phyloP scores from a whole-genome alignment of 2,113 vertebrate species.

The Pao palembangensis region DNA sequence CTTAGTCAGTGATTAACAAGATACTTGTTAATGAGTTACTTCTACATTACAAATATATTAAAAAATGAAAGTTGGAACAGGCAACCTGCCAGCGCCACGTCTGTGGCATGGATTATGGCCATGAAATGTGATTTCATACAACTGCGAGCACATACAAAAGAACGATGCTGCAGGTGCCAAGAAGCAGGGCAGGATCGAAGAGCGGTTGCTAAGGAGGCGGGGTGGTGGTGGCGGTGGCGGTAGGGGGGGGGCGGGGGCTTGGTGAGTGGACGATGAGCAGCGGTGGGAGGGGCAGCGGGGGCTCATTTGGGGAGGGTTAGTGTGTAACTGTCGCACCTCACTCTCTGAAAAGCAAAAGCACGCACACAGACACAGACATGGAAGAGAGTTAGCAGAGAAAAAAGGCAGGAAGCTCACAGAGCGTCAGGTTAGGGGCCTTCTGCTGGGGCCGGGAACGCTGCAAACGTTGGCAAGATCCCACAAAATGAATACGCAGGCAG shows the following conservation, averaged over 20 bases:
- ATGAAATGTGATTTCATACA: conserved; percentile 15
- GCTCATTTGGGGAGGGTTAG: conserved; percentile 40
- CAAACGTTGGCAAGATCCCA: conserved; percentile 11
- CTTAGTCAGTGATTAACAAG: too few species aligned
- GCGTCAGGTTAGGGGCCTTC: conserved; percentile 10
- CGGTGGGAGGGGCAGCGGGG: conserved; percentile 36
- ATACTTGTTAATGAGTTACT: too few species aligned
- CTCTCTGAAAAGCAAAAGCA: conserved; percentile 66
- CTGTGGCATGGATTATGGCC: too few species aligned
- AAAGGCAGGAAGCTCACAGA: not conserved
- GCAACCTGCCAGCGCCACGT: too few species aligned
- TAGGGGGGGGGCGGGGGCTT: conserved; percentile 18
- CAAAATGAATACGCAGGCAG: not conserved
- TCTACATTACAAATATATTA: too few species aligned
- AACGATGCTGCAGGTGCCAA: conserved; percentile 41
- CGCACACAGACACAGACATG: conserved; percentile 3
- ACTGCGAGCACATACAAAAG: conserved; percentile 38
- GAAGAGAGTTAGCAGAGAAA: conserved; percentile 34
- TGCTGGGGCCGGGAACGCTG: conserved; percentile 25
- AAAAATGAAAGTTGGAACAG: not conserved
- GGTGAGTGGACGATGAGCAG: conserved; percentile 57
- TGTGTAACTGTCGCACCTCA: conserved; percentile 70
- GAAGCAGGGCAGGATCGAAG: conserved; percentile 38
- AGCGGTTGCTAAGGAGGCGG: conserved; percentile 47
- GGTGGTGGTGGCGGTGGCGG: conserved; percentile 4